Evolutionary conservation across 2,888 invertebrate genomes (phyloP).

Genomic region (Eustalomyia histrio): DNA sequence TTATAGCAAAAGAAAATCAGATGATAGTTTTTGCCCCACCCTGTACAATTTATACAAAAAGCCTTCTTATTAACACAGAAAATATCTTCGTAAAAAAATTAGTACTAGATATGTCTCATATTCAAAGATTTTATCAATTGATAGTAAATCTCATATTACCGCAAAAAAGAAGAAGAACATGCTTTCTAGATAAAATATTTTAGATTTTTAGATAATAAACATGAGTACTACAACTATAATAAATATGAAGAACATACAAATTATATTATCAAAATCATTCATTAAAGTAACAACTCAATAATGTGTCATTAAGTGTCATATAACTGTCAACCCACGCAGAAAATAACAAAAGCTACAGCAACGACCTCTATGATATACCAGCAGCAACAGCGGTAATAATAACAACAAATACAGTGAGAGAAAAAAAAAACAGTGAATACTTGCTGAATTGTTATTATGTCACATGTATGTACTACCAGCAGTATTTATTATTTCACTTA

Average conservation of each 20-base stretch:
- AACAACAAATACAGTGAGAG: constrained; percentile 27
- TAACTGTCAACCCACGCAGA: constrained; percentile 65
- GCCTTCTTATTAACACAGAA: no score
- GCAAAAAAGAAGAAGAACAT: neutral
- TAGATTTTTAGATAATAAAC: constrained; percentile 30
- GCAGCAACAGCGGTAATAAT: constrained; percentile 37
- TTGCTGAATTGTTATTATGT: constrained; percentile 60
- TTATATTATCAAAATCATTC: constrained; percentile 61
- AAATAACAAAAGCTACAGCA: constrained; percentile 40
- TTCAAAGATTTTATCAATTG: neutral
- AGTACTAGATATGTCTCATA: neutral
- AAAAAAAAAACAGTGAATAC: constrained; percentile 41
- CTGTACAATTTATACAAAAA: no score
- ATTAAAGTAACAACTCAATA: constrained; percentile 66
- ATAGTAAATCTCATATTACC: neutral
- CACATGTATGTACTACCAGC: constrained; percentile 53
- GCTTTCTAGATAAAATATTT: constrained; percentile 33
- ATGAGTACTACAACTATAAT: constrained; percentile 7
- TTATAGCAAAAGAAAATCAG: no score
- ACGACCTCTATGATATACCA: constrained; percentile 62
- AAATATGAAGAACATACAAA: constrained; percentile 28
- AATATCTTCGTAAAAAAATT: no score
- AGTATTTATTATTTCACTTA: constrained; percentile 61
- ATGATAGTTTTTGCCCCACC: no score
- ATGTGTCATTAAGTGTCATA: constrained; percentile 66